Percentiles rank a stretch among this genome's conserved stretches.
These are phyloP conservation scores for Zingel zingel DNA, from an alignment of 2,113 vertebrate species.

Conservation along the genomic window DNA sequence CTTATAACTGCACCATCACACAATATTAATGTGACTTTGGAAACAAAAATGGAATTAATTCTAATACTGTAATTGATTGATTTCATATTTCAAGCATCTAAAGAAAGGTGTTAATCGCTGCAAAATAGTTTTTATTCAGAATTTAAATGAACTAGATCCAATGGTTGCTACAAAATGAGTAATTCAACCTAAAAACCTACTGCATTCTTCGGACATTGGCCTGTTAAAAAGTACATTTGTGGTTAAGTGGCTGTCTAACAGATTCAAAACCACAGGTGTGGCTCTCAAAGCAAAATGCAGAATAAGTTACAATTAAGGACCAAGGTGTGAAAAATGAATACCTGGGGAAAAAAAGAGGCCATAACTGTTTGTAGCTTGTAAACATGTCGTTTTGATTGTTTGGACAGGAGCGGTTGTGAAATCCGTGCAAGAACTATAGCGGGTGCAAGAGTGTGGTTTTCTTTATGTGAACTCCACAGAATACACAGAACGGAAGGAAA, in stretches of 20 bases:
- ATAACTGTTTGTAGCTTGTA: background rate
- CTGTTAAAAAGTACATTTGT: background rate
- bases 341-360: background rate
- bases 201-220: background rate
- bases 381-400: slow-evolving; percentile 3
- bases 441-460: background rate
- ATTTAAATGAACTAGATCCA: background rate
- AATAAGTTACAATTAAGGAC: background rate
- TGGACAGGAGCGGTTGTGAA: slow-evolving; percentile 8
- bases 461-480: slow-evolving; percentile 1
- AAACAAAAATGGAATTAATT: background rate
- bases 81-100: background rate
- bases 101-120: background rate
- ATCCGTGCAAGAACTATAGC: slow-evolving; percentile 3
- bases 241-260: background rate
- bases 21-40: background rate
- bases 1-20: background rate
- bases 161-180: background rate
- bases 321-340: background rate
- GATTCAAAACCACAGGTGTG: background rate
- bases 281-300: slow-evolving; percentile 1
- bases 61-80: background rate
- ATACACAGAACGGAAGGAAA: background rate
- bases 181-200: background rate
- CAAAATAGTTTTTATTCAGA: background rate